Conservation (phyloP, 2,113 vertebrate genomes). For the Zosterops japonicus region DNA sequence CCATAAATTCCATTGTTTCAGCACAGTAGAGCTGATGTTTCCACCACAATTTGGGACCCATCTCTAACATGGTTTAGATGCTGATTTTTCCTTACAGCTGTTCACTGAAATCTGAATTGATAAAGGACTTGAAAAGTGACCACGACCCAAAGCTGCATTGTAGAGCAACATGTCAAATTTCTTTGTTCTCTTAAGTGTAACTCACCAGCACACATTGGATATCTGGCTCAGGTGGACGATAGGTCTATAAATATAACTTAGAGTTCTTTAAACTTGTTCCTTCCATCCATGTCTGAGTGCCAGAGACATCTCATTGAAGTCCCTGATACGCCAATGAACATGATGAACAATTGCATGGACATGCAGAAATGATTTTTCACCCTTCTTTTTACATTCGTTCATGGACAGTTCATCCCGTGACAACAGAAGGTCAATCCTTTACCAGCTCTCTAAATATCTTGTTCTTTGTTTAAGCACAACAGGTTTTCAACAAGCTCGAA, state of each 20-base stretch:
- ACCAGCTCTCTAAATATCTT: background rate
- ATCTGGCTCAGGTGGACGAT: background rate
- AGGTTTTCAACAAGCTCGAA: background rate
- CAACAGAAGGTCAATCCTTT: background rate
- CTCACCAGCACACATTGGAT: background rate
- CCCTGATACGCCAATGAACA: background rate
- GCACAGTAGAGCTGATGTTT: too few species aligned
- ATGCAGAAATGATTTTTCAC: background rate
- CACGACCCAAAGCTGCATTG: accelerated
- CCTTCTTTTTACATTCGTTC: background rate
- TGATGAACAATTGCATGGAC: background rate
- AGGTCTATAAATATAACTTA: background rate
- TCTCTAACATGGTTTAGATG: too few species aligned
- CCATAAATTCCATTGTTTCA: too few species aligned
- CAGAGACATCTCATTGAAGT: background rate
- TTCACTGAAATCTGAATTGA: too few species aligned
- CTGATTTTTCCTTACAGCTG: too few species aligned
- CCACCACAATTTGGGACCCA: too few species aligned
- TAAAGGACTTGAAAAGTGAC: background rate
- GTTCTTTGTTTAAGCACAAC: background rate
- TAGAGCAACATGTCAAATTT: accelerated
- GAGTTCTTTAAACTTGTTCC: background rate
- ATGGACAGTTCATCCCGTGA: background rate
- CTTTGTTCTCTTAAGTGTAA: background rate
- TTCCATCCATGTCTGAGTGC: background rate